Base-by-base conservation (phyloP, 2,797 vertebrate genomes). In the Sebastolobus altivelis region DNA sequence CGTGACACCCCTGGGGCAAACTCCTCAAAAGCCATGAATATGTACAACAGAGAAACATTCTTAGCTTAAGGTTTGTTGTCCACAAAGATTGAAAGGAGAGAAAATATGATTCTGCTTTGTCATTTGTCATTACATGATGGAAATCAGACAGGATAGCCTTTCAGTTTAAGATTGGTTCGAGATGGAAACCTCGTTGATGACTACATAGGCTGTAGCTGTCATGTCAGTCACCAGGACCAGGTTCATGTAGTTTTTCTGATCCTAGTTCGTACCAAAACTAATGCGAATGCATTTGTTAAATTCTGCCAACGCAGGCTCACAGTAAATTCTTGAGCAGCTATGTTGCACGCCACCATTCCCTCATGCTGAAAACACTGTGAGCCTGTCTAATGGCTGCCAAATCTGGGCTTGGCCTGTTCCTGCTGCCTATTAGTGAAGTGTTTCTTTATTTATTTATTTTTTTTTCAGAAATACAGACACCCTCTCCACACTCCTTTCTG, bases 321-420 rank as follows among this genome's bases (percentile, higher is more conserved):
- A 40, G 4, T 86, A 31, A 35, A 69, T 77, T 78, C 27, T 63
- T 59, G 10, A 77, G 73, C 62, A 63, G 43, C 61, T 67, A 38
- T 80, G 74, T 59, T 77, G 31, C 43, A 52, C 4, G 11, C 63
- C 31, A 33, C 25, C 62, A 43, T 54, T 72, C 68, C 46, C 6
- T 63, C 62, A 65, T 72, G 40, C 60, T 86, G 62, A 69, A 56
- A 83, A 61, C 52, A 62, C 46, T 73, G 70, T 29, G 49, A 60
- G 52, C 18, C 37, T 72, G 70, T 65, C 27, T 75, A 74, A 87
- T 81, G 58, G 67, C 74, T 83, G 69, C 85, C 77, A 89, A 58
- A 65, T 81, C 73, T 80, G 49, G 25, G 58, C 70, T 82, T 76
- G 76, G 43, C 79, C 25, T 79, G 62, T 75, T 77, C 60, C 58